These are phyloP conservation scores for Struthio camelus DNA, from an alignment of 2,113 vertebrate species.

Conservation along the genomic window DNA sequence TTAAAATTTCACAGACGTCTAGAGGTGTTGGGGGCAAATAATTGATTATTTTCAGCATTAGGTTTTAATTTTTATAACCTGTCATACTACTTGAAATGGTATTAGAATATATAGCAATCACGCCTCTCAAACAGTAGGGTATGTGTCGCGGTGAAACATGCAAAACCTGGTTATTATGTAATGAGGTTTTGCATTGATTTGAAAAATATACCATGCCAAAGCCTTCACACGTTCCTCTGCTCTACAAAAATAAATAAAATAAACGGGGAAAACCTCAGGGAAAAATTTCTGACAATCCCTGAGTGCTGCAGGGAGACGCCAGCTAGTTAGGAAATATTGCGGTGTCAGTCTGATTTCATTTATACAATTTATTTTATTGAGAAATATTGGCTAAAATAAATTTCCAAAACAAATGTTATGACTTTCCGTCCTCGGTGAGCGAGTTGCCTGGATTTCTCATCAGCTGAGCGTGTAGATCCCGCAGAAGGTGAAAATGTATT, in stretches of 20 bases:
- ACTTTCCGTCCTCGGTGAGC: conserved; percentile 46
- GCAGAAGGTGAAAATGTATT: not conserved
- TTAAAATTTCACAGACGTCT: not conserved
- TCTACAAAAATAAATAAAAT: conserved; percentile 51
- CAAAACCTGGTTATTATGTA: conserved; percentile 9
- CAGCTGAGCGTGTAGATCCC: conserved; percentile 3
- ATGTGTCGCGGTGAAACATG: not conserved
- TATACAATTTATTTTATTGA: conserved; percentile 80
- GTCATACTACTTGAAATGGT: not conserved
- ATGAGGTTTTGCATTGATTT: conserved; percentile 40
- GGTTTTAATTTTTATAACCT: not conserved
- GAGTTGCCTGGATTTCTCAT: conserved; percentile 47
- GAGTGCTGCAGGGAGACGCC: conserved; percentile 29
- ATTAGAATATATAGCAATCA: fast-evolving
- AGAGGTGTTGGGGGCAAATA: not conserved
- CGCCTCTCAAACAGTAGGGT: not conserved
- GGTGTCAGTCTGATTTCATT: conserved; percentile 78
- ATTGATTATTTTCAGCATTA: not conserved
- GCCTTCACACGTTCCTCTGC: not conserved
- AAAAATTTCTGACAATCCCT: conserved; percentile 20
- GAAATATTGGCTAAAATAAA: conserved; percentile 77
- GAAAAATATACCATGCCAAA: conserved; percentile 11
- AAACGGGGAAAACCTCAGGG: conserved; percentile 56
- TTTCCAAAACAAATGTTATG: conserved; percentile 75
- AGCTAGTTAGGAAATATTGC: conserved; percentile 72